phyloP scores from a whole-genome alignment of 1,140 invertebrate species.

The Pseudomyrmex sp. region DNA sequence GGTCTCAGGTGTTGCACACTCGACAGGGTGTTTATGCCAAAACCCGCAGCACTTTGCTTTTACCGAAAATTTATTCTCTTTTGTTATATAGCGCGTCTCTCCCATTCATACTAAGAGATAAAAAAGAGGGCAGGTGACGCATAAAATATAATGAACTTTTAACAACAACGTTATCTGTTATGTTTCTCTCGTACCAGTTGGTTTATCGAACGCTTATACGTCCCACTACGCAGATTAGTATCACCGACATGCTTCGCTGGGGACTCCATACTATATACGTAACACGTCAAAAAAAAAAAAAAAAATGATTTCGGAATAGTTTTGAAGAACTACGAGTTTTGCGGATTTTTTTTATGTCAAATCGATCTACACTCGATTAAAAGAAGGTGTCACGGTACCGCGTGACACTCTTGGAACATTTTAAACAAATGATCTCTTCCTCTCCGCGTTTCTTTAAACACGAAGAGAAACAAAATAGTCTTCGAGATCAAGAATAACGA shows the following conservation, averaged over 20 bases:
- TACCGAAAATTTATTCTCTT: conserved; percentile 71
- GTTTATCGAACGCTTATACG: background rate
- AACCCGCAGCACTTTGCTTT: conserved; percentile 68
- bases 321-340: conserved; percentile 57
- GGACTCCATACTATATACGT: background rate
- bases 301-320: conserved; percentile 63
- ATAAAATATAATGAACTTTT: conserved; percentile 50
- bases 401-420: conserved; percentile 54
- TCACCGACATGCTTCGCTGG: conserved; percentile 59
- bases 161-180: conserved; percentile 19
- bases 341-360: conserved; percentile 71
- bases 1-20: conserved; percentile 69
- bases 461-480: background rate
- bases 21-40: conserved; percentile 68
- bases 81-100: conserved; percentile 27
- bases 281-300: conserved; percentile 3
- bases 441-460: background rate
- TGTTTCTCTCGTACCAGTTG: background rate
- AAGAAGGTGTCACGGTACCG: conserved; percentile 65
- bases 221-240: conserved; percentile 45
- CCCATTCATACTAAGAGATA: conserved; percentile 29
- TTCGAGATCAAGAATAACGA: conserved; percentile 17
- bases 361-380: conserved; percentile 73
- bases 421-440: background rate
- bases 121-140: conserved; percentile 7